Conservation (phyloP, 2,888 invertebrate species). For the Drosophila seclusa region DNA sequence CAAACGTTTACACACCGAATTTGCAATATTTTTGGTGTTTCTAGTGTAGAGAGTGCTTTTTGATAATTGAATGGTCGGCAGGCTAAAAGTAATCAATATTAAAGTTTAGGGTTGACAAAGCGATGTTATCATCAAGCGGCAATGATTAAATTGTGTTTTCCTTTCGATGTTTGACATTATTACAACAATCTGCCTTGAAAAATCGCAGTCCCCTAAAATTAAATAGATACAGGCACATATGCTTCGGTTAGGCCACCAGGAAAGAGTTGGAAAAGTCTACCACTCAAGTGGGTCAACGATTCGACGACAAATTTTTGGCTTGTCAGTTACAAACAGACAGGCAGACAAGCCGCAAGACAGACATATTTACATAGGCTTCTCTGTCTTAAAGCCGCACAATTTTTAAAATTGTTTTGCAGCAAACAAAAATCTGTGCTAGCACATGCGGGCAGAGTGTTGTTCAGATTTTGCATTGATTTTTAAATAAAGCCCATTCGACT, state of each 20-base stretch:
- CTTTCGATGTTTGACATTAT: constrained; percentile 57
- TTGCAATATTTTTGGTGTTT: constrained; percentile 46
- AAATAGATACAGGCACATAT: neutral
- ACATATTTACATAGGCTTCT: constrained; percentile 7
- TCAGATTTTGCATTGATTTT: constrained; percentile 28
- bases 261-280: constrained; percentile 37
- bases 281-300: constrained; percentile 60
- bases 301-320: constrained; percentile 13
- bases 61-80: constrained; percentile 17
- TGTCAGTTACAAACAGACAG: constrained; percentile 14
- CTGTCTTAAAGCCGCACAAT: constrained; percentile 8
- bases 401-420: constrained; percentile 34
- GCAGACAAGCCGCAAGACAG: neutral
- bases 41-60: neutral
- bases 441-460: neutral
- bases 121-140: constrained; percentile 8
- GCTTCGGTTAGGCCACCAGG: neutral
- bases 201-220: constrained; percentile 27
- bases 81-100: constrained; percentile 21
- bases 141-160: constrained; percentile 35
- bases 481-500: constrained; percentile 44
- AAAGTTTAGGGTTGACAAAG: constrained; percentile 5
- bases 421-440: neutral
- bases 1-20: constrained; percentile 59
- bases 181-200: constrained; percentile 51